Evolutionary conservation across 2,797 vertebrate genomes (phyloP).

Genomic region (Etheostoma perlongum): DNA sequence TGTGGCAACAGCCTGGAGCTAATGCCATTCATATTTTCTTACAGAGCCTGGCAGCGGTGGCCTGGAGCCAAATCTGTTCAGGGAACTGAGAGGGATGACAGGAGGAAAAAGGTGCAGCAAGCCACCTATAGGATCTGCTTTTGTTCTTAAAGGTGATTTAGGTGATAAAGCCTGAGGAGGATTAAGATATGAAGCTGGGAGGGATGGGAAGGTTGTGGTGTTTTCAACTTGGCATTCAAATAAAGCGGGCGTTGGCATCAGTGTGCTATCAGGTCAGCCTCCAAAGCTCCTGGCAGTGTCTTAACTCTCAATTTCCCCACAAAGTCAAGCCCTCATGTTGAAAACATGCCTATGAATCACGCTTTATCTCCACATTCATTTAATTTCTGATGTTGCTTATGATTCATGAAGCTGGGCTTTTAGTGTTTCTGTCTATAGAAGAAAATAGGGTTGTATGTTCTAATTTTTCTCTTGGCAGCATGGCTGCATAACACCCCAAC

Average conservation of each 20-base stretch:
- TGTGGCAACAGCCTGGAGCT: slow-evolving; percentile 74
- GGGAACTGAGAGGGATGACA: slow-evolving; percentile 46
- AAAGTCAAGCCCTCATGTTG: slow-evolving; percentile 32
- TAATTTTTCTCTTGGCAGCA: slow-evolving; percentile 20
- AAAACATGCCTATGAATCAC: slow-evolving; percentile 46
- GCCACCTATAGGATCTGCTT: slow-evolving; percentile 52
- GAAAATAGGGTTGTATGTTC: slow-evolving; percentile 27
- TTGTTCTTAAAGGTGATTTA: slow-evolving; percentile 60
- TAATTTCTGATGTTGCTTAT: slow-evolving; percentile 30
- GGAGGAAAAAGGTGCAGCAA: slow-evolving; percentile 28
- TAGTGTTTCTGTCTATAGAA: slow-evolving; percentile 21
- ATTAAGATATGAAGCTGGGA: slow-evolving; percentile 48
- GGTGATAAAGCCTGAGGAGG: slow-evolving; percentile 50
- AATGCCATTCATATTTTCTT: slow-evolving; percentile 67
- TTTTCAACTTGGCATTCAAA: slow-evolving; percentile 44
- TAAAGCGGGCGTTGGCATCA: slow-evolving; percentile 43
- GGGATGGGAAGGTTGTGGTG: background rate
- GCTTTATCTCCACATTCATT: slow-evolving; percentile 40
- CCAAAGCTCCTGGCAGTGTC: slow-evolving; percentile 50
- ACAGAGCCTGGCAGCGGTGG: slow-evolving; percentile 48
- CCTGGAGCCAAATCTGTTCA: slow-evolving; percentile 59
- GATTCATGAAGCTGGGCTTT: slow-evolving; percentile 44
- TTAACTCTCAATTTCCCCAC: slow-evolving; percentile 44
- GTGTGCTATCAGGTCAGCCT: slow-evolving; percentile 45
- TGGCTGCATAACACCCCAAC: background rate